Percentiles rank a stretch among this genome's conserved stretches.
phyloP scores from a whole-genome alignment of 2,113 vertebrate genomes.

The Thunnus maccoyii region DNA sequence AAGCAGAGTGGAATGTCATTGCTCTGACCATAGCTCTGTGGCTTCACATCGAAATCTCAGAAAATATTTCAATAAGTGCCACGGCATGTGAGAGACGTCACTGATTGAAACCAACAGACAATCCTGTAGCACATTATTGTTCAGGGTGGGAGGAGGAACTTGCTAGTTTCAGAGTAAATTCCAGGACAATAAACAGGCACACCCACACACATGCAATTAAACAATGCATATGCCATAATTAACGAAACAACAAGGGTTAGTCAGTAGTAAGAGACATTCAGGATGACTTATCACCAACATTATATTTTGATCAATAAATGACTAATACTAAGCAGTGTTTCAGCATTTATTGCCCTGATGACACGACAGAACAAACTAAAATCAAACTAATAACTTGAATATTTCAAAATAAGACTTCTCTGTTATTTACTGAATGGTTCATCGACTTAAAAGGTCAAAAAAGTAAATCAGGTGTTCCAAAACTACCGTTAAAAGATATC shows the following conservation, averaged over 20 bases:
- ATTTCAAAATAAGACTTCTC: not conserved
- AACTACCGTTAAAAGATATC: not conserved
- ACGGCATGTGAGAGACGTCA: not conserved
- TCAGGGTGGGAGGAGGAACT: constrained; percentile 55
- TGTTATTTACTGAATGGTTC: not conserved
- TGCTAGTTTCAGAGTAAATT: constrained; percentile 75
- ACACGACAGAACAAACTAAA: not conserved
- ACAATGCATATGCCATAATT: too few species aligned
- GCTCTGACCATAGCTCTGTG: constrained; percentile 14
- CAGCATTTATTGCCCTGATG: not conserved
- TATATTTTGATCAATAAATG: not conserved
- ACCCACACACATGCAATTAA: constrained; percentile 6
- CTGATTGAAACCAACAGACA: not conserved
- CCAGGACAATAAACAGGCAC: constrained; percentile 40
- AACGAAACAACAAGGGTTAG: not conserved
- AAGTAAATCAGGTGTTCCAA: not conserved
- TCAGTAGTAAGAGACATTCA: not conserved
- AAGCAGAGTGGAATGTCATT: constrained; percentile 59
- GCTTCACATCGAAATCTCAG: constrained; percentile 29
- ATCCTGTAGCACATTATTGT: constrained; percentile 19
- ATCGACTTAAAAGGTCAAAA: not conserved
- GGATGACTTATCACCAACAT: not conserved
- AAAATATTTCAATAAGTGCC: constrained; percentile 29
- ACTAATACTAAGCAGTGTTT: not conserved
- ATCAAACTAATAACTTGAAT: not conserved